phyloP scores from a whole-genome alignment of 1,140 invertebrate genomes.

The Zaprionus africanus region DNA sequence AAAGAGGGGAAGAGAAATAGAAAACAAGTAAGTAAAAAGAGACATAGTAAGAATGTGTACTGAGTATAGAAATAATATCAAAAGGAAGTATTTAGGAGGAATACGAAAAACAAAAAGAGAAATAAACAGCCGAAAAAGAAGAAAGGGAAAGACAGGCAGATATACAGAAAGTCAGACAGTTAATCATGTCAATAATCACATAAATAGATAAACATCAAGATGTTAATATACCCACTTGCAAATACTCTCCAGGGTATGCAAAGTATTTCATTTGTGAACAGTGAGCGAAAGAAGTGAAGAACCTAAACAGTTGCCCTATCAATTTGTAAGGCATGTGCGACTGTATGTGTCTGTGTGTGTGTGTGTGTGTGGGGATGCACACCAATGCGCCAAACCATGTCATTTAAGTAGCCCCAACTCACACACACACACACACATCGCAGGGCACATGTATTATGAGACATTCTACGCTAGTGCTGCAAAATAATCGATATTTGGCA shows the following conservation, averaged over 20 bases:
- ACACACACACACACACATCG: constrained; percentile 24
- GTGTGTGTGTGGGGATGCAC: constrained; percentile 16
- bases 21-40: no score
- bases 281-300: constrained; percentile 37
- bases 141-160: background rate
- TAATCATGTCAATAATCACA: background rate
- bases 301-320: constrained; percentile 52
- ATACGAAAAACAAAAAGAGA: no score
- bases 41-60: no score
- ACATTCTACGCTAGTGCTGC: constrained; percentile 67
- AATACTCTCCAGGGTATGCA: background rate
- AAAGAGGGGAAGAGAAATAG: no score
- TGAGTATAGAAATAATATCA: no score
- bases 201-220: background rate
- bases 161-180: background rate
- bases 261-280: constrained; percentile 1
- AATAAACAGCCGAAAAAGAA: no score
- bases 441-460: constrained; percentile 44
- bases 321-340: constrained; percentile 53
- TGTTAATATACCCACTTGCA: background rate
- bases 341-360: constrained; percentile 4
- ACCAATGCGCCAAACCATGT: constrained; percentile 42
- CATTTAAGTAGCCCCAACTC: constrained; percentile 71
- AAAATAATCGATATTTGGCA: no score
- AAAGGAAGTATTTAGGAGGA: no score